Evolutionary conservation across 1,140 invertebrate species (phyloP), one percentile per base, ranked within the genome.

Genomic region (Aphaenogaster floridana): DNA sequence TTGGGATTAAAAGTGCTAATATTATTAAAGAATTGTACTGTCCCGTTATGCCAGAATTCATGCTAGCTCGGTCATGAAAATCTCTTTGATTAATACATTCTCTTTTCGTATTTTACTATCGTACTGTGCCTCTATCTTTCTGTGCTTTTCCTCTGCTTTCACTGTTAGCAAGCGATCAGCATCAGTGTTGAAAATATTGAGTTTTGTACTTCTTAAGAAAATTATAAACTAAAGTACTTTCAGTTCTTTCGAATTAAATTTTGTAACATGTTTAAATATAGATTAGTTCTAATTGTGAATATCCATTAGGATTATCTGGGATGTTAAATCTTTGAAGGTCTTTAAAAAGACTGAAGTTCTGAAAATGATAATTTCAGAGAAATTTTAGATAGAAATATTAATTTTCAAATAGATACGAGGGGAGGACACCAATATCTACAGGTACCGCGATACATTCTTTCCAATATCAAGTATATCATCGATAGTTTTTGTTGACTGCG

Each of bases 401-500:
- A 61, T 83, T 52, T 84, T 57, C 0, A 39, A 48, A 17, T 42
- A 83, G 79, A 83, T 76, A 74, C 8, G 7, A 28, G 15, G 15
- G n/a, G 13, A 52, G 78, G 13, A 61, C 8, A 61, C 21, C 79
- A 17, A 83, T 83, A 61, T 76, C 72, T 84, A 76, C 42, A 74
- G 42, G 66, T 61, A 74, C 8, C 68, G 11, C 13, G 42, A 76
- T 84, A 71, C 45, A 61, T 76, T 84, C 54, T 74, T 61, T 84
- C 71, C 69, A 61, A 84, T 84, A 84, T 84, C 80, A 84, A 76
- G 80, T 74, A 84, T 76, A 84, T 84, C 80, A 84, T 84, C 80
- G 80, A 76, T 63, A 39, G 69, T 84, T 84, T 84, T 84, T 84
- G 80, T 84, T 76, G 69, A 84, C 54, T 39, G 17, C 42, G 13